Evolutionary conservation across 2,113 vertebrate genomes (phyloP).

Genomic region (Petrocephalus microphthalmus): DNA sequence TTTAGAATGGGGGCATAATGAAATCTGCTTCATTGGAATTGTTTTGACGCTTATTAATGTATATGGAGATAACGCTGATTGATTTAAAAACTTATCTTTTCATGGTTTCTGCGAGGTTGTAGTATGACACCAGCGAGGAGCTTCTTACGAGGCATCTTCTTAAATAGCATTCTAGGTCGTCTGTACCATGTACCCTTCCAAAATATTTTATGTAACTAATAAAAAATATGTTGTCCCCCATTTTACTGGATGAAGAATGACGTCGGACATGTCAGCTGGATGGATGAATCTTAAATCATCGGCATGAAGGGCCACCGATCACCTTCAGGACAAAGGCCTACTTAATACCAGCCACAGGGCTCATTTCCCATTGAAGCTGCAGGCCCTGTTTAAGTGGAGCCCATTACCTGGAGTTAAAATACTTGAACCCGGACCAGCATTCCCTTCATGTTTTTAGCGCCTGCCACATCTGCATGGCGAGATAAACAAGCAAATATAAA

Average conservation of each 20-base stretch:
- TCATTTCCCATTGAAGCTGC: neutral
- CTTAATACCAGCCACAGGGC: neutral
- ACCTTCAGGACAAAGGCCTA: neutral
- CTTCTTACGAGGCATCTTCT: neutral
- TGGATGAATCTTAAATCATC: neutral
- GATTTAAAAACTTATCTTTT: neutral
- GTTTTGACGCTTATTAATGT: neutral
- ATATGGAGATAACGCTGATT: neutral
- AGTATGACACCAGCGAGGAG: neutral
- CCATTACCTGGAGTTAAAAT: neutral
- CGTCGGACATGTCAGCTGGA: neutral
- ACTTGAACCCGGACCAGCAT: neutral
- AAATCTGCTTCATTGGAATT: neutral
- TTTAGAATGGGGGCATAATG: neutral
- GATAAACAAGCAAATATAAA: neutral
- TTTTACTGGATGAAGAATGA: neutral
- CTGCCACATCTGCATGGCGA: neutral
- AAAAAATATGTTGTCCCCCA: neutral
- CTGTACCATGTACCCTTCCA: neutral
- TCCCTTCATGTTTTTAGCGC: neutral
- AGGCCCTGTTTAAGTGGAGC: neutral
- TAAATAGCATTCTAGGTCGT: neutral
- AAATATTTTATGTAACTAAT: neutral
- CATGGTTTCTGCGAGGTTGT: neutral
- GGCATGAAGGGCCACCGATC: neutral